A percentile compares a stretch with the other conserved stretches of the same genome.
Conservation (phyloP, 2,797 vertebrate genomes). For the Pangasius larnaudii region DNA sequence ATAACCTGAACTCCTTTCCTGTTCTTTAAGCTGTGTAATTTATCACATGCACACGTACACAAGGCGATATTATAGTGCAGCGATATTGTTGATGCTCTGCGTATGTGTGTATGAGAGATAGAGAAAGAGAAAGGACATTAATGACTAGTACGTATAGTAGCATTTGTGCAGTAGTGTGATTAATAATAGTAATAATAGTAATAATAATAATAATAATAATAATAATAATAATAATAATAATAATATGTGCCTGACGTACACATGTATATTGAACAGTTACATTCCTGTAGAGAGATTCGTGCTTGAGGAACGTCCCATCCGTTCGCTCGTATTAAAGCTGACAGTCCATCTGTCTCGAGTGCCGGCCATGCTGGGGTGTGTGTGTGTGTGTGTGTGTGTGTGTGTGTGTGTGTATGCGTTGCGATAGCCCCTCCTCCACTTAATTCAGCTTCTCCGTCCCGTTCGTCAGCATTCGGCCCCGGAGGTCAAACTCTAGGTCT, state of each 20-base stretch:
- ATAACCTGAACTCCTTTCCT: slow-evolving; percentile 23
- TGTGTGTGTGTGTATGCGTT: slow-evolving; percentile 45
- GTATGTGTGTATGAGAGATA: background rate
- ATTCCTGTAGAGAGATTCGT: slow-evolving; percentile 57
- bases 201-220: background rate
- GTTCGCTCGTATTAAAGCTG: slow-evolving; percentile 75
- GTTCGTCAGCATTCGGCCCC: slow-evolving; percentile 47
- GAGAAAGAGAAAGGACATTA: background rate
- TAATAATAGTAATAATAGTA: background rate
- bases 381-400: slow-evolving; percentile 35
- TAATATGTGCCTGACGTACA: background rate
- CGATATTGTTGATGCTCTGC: background rate
- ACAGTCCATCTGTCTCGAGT: slow-evolving; percentile 81
- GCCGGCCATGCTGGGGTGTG: slow-evolving; percentile 63
- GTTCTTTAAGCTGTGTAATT: slow-evolving; percentile 2
- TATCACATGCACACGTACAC: background rate
- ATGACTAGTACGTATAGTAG: background rate
- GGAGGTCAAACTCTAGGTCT: slow-evolving; percentile 47
- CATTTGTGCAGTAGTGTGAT: slow-evolving; percentile 26
- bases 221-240: background rate
- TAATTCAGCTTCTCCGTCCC: slow-evolving; percentile 49
- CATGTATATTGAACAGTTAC: slow-evolving; percentile 25
- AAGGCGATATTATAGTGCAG: background rate
- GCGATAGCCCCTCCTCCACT: slow-evolving; percentile 44
- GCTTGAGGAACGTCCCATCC: slow-evolving; percentile 66